Percentiles rank a stretch among this genome's conserved stretches.
phyloP scores from a whole-genome alignment of 1,140 invertebrate genomes.

The Neodiprion virginianus region DNA sequence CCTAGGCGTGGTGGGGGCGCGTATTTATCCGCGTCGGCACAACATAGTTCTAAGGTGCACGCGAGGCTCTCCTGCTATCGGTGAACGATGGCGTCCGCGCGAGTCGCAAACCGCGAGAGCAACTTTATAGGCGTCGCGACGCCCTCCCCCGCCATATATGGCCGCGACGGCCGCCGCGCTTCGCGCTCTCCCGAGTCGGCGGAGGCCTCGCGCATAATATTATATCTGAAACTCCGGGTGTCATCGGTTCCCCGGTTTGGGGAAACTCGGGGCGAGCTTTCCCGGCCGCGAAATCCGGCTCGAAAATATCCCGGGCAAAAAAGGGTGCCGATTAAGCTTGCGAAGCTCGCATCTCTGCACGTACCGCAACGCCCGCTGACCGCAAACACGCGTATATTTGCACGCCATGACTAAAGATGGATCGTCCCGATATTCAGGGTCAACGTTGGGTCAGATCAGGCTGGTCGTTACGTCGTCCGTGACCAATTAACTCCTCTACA shows the following conservation, averaged over 20 bases:
- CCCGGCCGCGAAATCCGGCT: too few relatives aligned
- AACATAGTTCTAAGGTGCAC: too few relatives aligned
- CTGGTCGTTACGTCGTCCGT: neutral
- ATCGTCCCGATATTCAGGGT: neutral
- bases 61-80: too few relatives aligned
- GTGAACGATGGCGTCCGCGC: slow-evolving; percentile 11
- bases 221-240: neutral
- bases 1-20: too few relatives aligned
- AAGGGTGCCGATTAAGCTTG: too few relatives aligned
- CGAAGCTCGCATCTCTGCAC: too few relatives aligned
- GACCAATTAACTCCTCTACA: neutral
- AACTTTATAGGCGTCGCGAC: slow-evolving; percentile 49
- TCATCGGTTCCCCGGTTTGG: neutral
- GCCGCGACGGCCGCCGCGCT: slow-evolving; percentile 33
- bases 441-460: neutral
- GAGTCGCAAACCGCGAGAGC: slow-evolving; percentile 19
- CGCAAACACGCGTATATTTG: too few relatives aligned
- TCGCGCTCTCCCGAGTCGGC: slow-evolving; percentile 9
- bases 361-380: too few relatives aligned
- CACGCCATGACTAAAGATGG: too few relatives aligned
- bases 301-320: too few relatives aligned
- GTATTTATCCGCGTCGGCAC: too few relatives aligned
- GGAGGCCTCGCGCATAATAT: neutral
- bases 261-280: neutral
- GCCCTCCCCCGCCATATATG: slow-evolving; percentile 57